These are phyloP conservation scores for Paramuricea clavata DNA, from an alignment of 92 coral and sea anemone species.

Conservation along the genomic window DNA sequence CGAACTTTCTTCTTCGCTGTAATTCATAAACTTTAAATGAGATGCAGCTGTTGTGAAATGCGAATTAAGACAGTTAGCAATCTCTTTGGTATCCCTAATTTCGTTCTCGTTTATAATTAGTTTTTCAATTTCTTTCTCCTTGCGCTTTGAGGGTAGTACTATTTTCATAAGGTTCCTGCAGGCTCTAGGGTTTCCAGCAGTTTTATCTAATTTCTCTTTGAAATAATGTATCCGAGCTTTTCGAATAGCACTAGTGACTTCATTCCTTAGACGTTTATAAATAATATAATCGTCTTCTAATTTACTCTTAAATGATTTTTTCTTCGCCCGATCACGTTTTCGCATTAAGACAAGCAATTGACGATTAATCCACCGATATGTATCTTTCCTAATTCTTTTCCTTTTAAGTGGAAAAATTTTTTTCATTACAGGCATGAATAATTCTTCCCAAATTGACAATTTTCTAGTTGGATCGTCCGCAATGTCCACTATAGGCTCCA, in stretches of 20 bases:
- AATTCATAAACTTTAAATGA: not conserved
- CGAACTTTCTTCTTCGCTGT: not conserved
- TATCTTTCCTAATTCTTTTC: not conserved
- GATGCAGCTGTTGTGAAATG: not conserved
- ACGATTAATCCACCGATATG: not conserved
- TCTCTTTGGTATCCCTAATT: not conserved
- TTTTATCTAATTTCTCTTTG: slow-evolving; percentile 8
- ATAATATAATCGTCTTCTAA: not conserved
- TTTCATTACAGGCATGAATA: no score
- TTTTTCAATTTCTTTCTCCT: not conserved
- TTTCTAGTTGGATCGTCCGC: no score
- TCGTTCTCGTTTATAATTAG: no score
- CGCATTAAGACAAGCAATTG: slow-evolving; percentile 13
- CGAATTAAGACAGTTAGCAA: not conserved
- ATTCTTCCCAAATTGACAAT: no score
- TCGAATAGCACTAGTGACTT: not conserved
- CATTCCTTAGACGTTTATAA: not conserved
- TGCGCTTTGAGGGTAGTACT: not conserved
- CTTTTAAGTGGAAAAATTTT: slow-evolving; percentile 1
- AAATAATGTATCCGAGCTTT: not conserved
- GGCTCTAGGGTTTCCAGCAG: not conserved
- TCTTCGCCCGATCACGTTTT: slow-evolving; percentile 16
- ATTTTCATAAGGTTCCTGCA: not conserved
- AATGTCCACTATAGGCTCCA: no score
- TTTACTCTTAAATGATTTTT: not conserved